A percentile compares a stretch with the other conserved stretches of the same genome.
phyloP scores from a whole-genome alignment of 2,797 vertebrate species.

The Lates japonicus region DNA sequence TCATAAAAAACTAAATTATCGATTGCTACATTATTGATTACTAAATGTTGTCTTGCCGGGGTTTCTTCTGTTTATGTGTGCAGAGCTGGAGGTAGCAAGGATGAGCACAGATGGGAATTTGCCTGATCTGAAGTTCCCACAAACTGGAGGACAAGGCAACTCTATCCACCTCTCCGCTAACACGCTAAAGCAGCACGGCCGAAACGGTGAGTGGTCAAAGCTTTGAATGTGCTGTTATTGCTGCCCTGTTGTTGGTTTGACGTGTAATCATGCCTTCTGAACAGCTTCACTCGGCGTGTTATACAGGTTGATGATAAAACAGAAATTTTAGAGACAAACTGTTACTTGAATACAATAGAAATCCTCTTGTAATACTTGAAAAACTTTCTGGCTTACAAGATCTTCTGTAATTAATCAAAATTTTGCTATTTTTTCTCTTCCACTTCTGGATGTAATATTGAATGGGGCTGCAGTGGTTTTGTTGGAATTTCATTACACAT shows the following conservation, averaged over 20 bases:
- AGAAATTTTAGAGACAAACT: constrained; percentile 7
- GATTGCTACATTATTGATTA: constrained; percentile 1
- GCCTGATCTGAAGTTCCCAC: constrained; percentile 96
- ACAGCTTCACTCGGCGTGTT: not conserved
- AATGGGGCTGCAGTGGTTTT: constrained; percentile 4
- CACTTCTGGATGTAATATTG: constrained; percentile 9
- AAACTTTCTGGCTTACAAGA: not conserved
- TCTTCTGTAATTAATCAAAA: constrained; percentile 42
- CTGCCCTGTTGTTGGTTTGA: constrained; percentile 13
- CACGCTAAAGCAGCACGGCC: constrained; percentile 97
- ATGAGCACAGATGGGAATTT: constrained; percentile 97
- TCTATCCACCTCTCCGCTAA: constrained; percentile 96
- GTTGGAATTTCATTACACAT: constrained; percentile 46
- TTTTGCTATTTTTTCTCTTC: not conserved
- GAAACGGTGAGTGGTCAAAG: constrained; percentile 90
- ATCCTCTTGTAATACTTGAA: constrained; percentile 2
- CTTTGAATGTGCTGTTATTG: not conserved
- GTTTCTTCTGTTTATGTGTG: constrained; percentile 21
- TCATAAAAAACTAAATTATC: not conserved
- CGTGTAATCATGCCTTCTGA: not conserved
- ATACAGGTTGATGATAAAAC: constrained; percentile 1
- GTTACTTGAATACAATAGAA: not conserved
- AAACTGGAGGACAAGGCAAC: constrained; percentile 92
- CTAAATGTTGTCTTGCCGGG: not conserved
- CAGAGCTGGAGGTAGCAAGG: constrained; percentile 97